phyloP scores from a whole-genome alignment of 2,888 invertebrate genomes.

The Nipponacmea schrenckii region DNA sequence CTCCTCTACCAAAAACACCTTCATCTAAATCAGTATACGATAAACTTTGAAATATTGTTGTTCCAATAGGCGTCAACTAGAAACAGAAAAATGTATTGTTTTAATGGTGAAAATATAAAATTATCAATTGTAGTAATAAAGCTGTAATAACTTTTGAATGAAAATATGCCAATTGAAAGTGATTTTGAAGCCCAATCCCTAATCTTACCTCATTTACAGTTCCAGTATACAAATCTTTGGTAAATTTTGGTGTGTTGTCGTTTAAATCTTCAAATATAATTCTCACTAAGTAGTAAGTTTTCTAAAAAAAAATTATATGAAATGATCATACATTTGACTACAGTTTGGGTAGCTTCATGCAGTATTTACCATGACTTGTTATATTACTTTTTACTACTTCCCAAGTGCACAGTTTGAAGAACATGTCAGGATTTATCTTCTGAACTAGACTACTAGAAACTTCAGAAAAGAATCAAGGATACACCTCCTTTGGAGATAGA shows the following conservation, averaged over 20 bases:
- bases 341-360: neutral
- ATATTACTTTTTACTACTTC: too few relatives aligned
- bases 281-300: constrained; percentile 23
- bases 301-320: constrained; percentile 14
- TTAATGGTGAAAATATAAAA: neutral
- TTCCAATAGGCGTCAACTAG: constrained; percentile 37
- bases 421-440: too few relatives aligned
- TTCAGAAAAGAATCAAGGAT: too few relatives aligned
- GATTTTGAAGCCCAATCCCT: neutral
- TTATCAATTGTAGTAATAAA: too few relatives aligned
- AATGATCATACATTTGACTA: neutral
- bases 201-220: constrained; percentile 30
- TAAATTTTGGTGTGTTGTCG: constrained; percentile 45
- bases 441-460: too few relatives aligned
- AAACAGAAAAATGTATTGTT: constrained; percentile 13
- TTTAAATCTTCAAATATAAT: constrained; percentile 41
- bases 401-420: too few relatives aligned
- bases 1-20: constrained; percentile 33
- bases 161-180: too few relatives aligned
- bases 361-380: too few relatives aligned
- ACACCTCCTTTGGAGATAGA: too few relatives aligned
- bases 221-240: constrained; percentile 16
- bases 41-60: constrained; percentile 36
- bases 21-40: constrained; percentile 40
- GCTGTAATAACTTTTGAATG: too few relatives aligned